Percentiles rank a stretch among this genome's conserved stretches.
phyloP scores from a whole-genome alignment of 2,113 vertebrate species.

The Sturnira hondurensis region DNA sequence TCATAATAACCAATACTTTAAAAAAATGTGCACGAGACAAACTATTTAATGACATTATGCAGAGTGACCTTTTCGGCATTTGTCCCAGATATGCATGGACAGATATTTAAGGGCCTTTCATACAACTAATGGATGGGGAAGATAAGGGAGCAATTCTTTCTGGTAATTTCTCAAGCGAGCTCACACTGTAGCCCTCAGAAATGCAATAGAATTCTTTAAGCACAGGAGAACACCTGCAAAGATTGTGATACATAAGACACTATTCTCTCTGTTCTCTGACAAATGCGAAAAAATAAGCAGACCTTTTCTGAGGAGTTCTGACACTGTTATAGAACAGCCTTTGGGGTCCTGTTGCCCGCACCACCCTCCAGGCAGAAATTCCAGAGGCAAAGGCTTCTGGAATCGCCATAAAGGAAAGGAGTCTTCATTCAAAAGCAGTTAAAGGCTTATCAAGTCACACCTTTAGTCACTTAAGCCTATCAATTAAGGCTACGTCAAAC shows the following conservation, averaged over 20 bases:
- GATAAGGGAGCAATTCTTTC: neutral
- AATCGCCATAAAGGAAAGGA: no score
- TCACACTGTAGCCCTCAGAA: conserved; percentile 6
- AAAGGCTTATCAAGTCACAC: no score
- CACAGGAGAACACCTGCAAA: conserved; percentile 2
- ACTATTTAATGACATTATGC: neutral
- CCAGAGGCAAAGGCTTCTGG: no score
- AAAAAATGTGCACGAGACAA: neutral
- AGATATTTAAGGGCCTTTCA: neutral
- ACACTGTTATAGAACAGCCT: neutral
- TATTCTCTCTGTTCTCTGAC: neutral
- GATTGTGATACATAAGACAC: neutral
- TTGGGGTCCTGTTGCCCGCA: no score
- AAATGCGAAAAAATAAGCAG: neutral
- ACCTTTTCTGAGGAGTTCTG: neutral
- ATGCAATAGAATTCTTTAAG: neutral
- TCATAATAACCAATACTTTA: neutral
- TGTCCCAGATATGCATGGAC: neutral
- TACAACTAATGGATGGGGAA: neutral
- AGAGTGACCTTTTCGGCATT: neutral
- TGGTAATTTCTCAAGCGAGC: neutral
- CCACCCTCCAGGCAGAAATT: no score
- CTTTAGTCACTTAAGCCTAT: no score
- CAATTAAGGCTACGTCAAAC: no score
- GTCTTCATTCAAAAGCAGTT: no score